Evolutionary conservation across 2,888 invertebrate species (phyloP).

Genomic region (Acheta domesticus): DNA sequence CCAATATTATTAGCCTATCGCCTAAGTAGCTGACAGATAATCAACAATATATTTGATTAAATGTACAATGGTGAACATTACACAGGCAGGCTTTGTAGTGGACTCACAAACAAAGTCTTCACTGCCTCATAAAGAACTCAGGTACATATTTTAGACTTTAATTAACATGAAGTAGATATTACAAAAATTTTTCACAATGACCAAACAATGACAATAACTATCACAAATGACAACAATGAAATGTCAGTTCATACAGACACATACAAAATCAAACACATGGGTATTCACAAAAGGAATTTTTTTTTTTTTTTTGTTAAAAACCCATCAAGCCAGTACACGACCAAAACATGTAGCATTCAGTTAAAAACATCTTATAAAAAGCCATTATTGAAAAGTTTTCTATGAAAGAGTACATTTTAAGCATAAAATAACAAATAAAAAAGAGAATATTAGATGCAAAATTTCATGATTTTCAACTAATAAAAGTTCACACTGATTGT

Average conservation of each 20-base stretch:
- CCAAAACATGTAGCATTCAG: not conserved
- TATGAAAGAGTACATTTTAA: not conserved
- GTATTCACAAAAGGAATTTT: not conserved
- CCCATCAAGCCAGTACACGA: not conserved
- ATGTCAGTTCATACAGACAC: slow-evolving; percentile 18
- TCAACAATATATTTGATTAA: not conserved
- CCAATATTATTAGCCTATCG: not conserved
- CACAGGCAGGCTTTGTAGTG: not conserved
- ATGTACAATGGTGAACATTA: not conserved
- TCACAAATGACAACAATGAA: not conserved
- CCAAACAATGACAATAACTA: not conserved
- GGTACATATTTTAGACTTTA: slow-evolving; percentile 9
- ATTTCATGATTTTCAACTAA: too few species aligned
- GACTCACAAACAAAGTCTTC: not conserved
- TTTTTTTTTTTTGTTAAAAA: not conserved
- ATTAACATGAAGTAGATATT: not conserved
- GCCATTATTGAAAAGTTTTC: not conserved
- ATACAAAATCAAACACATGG: not conserved
- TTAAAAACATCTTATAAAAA: not conserved
- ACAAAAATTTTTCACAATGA: not conserved
- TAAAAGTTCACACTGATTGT: not conserved
- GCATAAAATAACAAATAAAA: not conserved
- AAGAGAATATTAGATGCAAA: too few species aligned
- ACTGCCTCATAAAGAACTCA: not conserved
- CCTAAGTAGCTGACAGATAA: not conserved